Evolutionary conservation across 2,888 invertebrate genomes (phyloP).

Genomic region (Suillia variegata): DNA sequence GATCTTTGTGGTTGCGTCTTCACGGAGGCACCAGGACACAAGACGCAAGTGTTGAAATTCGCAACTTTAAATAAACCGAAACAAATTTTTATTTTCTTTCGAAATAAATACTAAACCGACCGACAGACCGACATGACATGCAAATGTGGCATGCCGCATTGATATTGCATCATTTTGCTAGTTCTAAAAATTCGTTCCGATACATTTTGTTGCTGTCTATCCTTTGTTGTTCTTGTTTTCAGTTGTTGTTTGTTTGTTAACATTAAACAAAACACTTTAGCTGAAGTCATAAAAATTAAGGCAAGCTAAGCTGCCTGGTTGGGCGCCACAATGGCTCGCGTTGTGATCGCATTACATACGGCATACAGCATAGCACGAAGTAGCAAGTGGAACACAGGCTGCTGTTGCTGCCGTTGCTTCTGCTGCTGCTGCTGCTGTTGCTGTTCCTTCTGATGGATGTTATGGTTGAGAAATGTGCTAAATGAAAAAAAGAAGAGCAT

Average conservation of each 20-base stretch:
- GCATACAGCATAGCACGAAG: neutral
- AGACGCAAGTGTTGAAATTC: too few relatives aligned
- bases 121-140: neutral
- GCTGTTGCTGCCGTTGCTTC: neutral
- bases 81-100: too few relatives aligned
- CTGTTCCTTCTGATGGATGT: neutral
- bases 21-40: too few relatives aligned
- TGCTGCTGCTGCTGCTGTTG: too few relatives aligned
- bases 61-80: too few relatives aligned
- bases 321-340: conserved; percentile 14
- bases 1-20: too few relatives aligned
- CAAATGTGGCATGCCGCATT: neutral
- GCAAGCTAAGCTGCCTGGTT: conserved; percentile 12
- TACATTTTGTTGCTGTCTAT: too few relatives aligned
- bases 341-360: conserved; percentile 11
- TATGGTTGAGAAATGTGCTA: conserved; percentile 2
- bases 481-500: neutral
- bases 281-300: conserved; percentile 13
- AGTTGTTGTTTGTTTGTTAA: too few relatives aligned
- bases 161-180: neutral
- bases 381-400: neutral
- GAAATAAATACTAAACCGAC: too few relatives aligned
- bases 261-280: conserved; percentile 3
- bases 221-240: too few relatives aligned
- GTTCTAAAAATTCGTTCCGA: neutral